Evolutionary conservation across 2,797 vertebrate genomes (phyloP), one percentile per base, ranked within the genome.

Genomic region (Pyrocephalus nanus): DNA sequence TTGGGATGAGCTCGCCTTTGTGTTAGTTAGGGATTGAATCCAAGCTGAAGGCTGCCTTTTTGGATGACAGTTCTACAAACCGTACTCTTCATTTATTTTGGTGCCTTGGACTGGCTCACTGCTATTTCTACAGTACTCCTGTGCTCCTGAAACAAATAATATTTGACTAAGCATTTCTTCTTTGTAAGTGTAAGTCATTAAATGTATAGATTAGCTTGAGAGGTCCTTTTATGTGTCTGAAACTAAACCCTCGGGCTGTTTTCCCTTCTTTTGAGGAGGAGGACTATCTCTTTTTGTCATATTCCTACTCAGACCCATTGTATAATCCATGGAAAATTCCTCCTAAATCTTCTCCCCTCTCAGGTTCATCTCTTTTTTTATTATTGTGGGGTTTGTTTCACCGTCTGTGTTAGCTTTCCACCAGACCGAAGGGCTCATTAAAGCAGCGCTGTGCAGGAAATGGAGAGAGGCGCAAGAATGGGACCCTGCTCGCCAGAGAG

Each of bases 391-490:
- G 34, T 13, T 78, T 60, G 72, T 42, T 32, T 90, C 2, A 0
- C 80, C 2, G 2, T 65, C 72, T 89, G 42, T 70, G 42, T 42
- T 76, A 91, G 90, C 72, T 91, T 92, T 95, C 77, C 65, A 50
- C 61, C 71, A 92, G 92, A 55, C 83, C 87, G 71, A 55, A 95
- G 88, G 74, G 67, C 78, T 95, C 84, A 12, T 93, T 96, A 95
- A 79, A 93, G 47, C 48, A 14, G 48, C 5, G 18, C 67, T 9
- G 32, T 27, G 32, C 86, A 93, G 93, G 92, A 95, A 97, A 83
- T 91, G 7, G 47, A 86, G 78, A 83, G 62, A 78, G 70, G 93
- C 51, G 18, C 82, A 95, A 92, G 76, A 86, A 95, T 67, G 71
- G 84, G 81, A 60, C 75, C 71, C 64, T 51, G 40, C 86, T 94